These are phyloP conservation scores for Forpus xanthops DNA, from an alignment of 2,797 vertebrate species.

Conservation along the genomic window DNA sequence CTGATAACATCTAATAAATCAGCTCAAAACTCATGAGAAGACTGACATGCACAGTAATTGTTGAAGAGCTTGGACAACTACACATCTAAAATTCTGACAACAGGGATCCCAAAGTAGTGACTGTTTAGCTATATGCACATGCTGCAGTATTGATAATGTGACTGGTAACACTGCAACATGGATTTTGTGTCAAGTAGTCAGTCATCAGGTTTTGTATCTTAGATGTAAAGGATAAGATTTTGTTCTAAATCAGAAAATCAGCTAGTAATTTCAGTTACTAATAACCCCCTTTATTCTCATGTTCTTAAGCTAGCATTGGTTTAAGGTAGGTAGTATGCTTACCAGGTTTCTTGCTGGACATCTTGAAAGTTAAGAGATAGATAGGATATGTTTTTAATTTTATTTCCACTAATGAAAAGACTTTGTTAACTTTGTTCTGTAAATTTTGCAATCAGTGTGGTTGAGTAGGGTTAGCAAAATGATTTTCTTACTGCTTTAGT, in stretches of 20 bases:
- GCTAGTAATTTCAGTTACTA: not conserved
- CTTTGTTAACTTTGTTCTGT: not conserved
- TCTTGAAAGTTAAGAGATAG: not conserved
- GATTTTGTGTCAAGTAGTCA: not conserved
- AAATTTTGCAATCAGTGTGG: not conserved
- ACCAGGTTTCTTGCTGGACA: not conserved
- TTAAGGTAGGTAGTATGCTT: not conserved
- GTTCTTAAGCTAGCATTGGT: not conserved
- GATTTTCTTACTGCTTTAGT: not conserved
- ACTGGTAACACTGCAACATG: not conserved
- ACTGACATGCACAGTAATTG: not conserved
- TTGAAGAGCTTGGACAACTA: not conserved
- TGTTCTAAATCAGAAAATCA: not conserved
- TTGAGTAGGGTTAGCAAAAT: not conserved
- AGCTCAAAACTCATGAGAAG: not conserved
- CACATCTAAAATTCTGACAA: not conserved
- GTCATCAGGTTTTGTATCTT: not conserved
- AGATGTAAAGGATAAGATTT: not conserved
- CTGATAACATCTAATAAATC: not conserved
- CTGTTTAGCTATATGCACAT: rapidly evolving
- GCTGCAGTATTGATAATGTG: not conserved
- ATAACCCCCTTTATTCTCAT: not conserved
- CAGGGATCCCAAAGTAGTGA: not conserved
- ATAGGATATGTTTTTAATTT: not conserved
- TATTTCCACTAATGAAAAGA: not conserved